Percentiles rank a stretch among this genome's conserved stretches.
Conservation (phyloP, 2,888 invertebrate species). For the Schizaphis graminum region DNA sequence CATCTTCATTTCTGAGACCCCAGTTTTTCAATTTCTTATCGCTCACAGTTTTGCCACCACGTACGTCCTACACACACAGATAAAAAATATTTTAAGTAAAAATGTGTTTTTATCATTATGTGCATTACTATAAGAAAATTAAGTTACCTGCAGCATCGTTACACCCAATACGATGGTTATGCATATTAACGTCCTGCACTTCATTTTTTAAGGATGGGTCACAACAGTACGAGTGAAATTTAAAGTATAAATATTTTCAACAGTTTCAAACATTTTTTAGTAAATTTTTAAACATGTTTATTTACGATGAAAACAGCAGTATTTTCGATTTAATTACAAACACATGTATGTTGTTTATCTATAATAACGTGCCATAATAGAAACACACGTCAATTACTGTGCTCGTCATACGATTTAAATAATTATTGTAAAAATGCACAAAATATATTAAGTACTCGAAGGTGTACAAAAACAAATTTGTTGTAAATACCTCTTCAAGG, state of each 20-base stretch:
- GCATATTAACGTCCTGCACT: neutral
- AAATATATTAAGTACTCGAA: neutral
- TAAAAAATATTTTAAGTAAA: neutral
- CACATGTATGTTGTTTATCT: constrained; percentile 1
- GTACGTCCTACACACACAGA: neutral
- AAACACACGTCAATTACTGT: constrained; percentile 15
- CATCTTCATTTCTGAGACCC: neutral
- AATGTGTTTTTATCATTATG: neutral
- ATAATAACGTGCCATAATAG: constrained; percentile 16
- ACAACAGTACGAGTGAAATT: neutral
- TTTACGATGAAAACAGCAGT: neutral
- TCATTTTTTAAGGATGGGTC: constrained; percentile 8
- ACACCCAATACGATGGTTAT: neutral
- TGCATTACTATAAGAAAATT: neutral
- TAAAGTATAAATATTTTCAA: neutral
- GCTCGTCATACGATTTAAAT: neutral
- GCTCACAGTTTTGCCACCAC: neutral
- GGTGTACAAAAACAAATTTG: neutral
- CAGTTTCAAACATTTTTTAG: neutral
- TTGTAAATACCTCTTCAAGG: neutral
- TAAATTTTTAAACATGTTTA: neutral
- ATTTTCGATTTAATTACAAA: neutral
- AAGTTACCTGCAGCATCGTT: constrained; percentile 4
- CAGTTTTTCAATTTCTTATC: neutral
- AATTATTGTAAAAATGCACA: neutral